Evolutionary conservation across 2,888 invertebrate species (phyloP).

Genomic region (Cerastoderma edule): DNA sequence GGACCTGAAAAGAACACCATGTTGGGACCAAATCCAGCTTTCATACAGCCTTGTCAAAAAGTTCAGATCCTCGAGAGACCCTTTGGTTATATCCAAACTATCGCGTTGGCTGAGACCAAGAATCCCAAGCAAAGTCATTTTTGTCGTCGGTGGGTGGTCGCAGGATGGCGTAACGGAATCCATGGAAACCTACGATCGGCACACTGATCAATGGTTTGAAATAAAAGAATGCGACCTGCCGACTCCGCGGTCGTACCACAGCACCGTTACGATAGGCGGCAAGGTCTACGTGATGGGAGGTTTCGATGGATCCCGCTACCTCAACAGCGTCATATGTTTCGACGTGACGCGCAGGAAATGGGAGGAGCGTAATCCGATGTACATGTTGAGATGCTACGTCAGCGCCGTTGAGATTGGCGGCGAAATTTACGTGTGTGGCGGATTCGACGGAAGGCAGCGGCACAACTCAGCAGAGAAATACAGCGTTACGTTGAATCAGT

Average conservation of each 20-base stretch:
- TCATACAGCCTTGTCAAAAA: constrained; percentile 53
- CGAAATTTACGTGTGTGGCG: constrained; percentile 83
- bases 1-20: constrained; percentile 49
- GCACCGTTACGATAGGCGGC: constrained; percentile 84
- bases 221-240: constrained; percentile 87
- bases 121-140: constrained; percentile 95
- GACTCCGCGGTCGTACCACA: constrained; percentile 92
- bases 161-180: constrained; percentile 87
- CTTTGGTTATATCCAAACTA: constrained; percentile 27
- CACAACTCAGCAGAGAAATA: constrained; percentile 95
- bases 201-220: constrained; percentile 89
- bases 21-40: constrained; percentile 46
- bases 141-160: constrained; percentile 93
- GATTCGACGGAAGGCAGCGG: constrained; percentile 88
- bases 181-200: constrained; percentile 84
- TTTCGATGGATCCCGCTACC: constrained; percentile 84
- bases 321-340: constrained; percentile 83
- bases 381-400: constrained; percentile 86
- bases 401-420: constrained; percentile 86
- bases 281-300: constrained; percentile 85
- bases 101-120: constrained; percentile 83
- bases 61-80: constrained; percentile 43
- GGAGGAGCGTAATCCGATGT: constrained; percentile 84
- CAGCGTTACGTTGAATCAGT: constrained; percentile 92
- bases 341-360: constrained; percentile 80